Conservation (phyloP, 2,888 invertebrate species). For the Drosophila bunnanda region DNA sequence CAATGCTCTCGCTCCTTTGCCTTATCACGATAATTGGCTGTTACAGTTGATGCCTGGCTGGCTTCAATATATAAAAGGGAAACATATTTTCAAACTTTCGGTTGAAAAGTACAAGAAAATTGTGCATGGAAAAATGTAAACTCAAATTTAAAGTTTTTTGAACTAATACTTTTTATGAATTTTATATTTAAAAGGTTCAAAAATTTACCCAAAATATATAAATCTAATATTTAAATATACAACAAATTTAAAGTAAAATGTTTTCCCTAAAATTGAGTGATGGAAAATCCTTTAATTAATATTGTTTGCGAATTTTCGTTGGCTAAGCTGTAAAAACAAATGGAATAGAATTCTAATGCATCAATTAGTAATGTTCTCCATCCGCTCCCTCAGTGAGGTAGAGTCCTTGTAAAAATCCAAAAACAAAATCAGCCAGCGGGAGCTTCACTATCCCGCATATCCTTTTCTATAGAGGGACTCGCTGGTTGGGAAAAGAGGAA, state of each 20-base stretch:
- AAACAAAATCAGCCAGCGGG: constrained; percentile 28
- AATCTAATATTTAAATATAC: neutral
- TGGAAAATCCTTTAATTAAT: constrained; percentile 6
- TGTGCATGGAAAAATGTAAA: neutral
- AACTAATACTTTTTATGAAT: neutral
- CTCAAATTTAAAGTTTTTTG: neutral
- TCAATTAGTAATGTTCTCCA: constrained; percentile 65
- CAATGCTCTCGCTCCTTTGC: constrained; percentile 13
- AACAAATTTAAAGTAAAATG: too few relatives aligned
- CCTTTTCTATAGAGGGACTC: constrained; percentile 7
- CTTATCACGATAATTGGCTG: constrained; percentile 66
- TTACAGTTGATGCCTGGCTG: constrained; percentile 58
- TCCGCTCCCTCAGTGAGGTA: constrained; percentile 50
- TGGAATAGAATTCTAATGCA: constrained; percentile 53
- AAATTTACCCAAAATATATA: too few relatives aligned
- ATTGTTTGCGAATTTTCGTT: constrained; percentile 5
- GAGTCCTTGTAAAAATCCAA: constrained; percentile 37
- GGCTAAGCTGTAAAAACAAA: constrained; percentile 52
- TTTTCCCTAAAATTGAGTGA: too few relatives aligned
- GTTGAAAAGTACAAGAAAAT: neutral
- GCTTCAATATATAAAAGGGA: constrained; percentile 20
- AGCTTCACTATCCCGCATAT: constrained; percentile 30
- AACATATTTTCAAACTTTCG: constrained; percentile 13
- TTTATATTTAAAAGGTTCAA: neutral
- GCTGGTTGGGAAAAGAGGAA: constrained; percentile 50